These are phyloP conservation scores for Pollenia amentaria DNA, from an alignment of 2,888 invertebrate genomes.

Conservation along the genomic window DNA sequence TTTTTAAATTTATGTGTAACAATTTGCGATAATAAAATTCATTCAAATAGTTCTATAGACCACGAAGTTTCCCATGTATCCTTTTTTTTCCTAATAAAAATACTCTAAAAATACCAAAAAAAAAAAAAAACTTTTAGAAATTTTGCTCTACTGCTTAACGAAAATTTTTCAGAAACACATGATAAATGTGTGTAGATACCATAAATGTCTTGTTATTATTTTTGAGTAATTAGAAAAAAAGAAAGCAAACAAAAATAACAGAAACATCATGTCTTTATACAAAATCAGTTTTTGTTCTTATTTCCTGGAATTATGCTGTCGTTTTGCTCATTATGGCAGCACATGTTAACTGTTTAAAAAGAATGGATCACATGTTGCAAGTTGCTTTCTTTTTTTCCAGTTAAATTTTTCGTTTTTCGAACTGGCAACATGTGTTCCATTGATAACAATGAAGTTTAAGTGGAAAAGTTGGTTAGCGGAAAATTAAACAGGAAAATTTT, in stretches of 20 bases:
- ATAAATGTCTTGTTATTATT: background rate
- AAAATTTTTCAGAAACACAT: too few relatives aligned
- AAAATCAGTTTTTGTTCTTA: constrained; percentile 4
- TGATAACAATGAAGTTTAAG: constrained; percentile 18
- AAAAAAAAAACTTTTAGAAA: too few relatives aligned
- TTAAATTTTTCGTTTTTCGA: background rate
- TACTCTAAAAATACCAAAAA: too few relatives aligned
- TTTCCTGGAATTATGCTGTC: too few relatives aligned
- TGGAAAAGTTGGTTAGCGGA: background rate
- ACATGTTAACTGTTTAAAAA: background rate
- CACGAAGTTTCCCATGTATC: too few relatives aligned
- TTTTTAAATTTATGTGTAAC: too few relatives aligned
- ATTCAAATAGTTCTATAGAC: too few relatives aligned
- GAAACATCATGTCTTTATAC: background rate
- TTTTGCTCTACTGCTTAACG: too few relatives aligned
- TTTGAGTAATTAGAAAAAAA: background rate
- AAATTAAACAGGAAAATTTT: background rate
- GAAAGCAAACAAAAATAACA: too few relatives aligned
- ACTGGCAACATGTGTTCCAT: constrained; percentile 41
- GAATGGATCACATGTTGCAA: constrained; percentile 32
- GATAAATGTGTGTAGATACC: background rate
- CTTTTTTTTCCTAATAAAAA: too few relatives aligned
- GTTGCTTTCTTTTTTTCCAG: background rate
- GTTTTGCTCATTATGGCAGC: too few relatives aligned
- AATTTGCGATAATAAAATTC: too few relatives aligned